These are phyloP conservation scores for Ibidorhyncha struthersii DNA, from an alignment of 2,113 vertebrate species.

Conservation along the genomic window DNA sequence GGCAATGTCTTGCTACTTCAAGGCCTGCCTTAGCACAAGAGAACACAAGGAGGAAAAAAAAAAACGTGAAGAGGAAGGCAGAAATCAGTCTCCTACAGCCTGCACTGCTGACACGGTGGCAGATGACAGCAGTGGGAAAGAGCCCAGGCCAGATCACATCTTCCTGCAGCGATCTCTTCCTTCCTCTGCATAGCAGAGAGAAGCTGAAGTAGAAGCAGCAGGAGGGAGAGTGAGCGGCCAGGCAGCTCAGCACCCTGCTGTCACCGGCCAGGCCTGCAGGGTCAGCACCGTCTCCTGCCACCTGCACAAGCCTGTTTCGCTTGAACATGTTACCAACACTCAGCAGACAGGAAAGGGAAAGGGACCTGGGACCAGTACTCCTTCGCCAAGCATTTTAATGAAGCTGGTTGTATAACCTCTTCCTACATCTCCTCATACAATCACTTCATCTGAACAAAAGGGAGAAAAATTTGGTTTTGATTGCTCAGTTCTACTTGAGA, in stretches of 20 bases:
- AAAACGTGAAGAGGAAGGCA: not conserved
- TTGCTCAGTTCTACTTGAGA: not conserved
- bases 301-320: not conserved
- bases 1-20: not conserved
- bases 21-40: not conserved
- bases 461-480: not conserved
- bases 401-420: not conserved
- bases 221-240: not conserved
- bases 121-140: not conserved
- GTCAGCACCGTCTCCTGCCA: not conserved
- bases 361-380: not conserved
- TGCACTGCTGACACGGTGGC: not conserved
- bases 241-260: not conserved
- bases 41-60: not conserved
- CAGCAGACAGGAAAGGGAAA: not conserved
- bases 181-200: not conserved
- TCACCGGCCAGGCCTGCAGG: not conserved
- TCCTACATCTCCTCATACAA: not conserved
- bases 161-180: not conserved
- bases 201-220: not conserved
- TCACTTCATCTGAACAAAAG: not conserved
- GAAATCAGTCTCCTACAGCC: not conserved
- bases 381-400: not conserved
- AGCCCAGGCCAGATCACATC: not conserved
- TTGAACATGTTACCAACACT: not conserved